phyloP scores from a whole-genome alignment of 2,113 vertebrate species.

The Cyphomyrus plagiostoma region DNA sequence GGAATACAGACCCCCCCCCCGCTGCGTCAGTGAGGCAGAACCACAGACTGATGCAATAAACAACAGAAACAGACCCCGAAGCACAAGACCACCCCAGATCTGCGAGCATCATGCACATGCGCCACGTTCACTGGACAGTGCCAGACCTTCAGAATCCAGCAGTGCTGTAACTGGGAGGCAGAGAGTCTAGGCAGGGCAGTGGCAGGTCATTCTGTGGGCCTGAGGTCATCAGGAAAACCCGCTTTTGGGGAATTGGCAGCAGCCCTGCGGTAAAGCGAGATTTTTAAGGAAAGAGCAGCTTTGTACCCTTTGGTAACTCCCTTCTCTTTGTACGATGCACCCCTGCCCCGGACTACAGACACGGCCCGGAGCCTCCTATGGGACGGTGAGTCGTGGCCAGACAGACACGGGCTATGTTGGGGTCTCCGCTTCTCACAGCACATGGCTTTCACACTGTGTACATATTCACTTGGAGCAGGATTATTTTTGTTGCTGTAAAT shows the following conservation, averaged over 20 bases:
- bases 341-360: constrained; percentile 42
- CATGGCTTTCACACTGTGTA: constrained; percentile 36
- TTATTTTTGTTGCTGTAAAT: constrained; percentile 55
- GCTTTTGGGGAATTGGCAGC: not conserved
- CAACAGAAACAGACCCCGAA: not conserved
- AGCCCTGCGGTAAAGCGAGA: constrained; percentile 38
- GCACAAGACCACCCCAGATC: not conserved
- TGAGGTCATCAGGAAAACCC: constrained; percentile 46
- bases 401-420: constrained; percentile 4
- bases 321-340: constrained; percentile 40
- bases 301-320: constrained; percentile 59
- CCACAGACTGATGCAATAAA: not conserved
- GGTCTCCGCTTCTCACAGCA: constrained; percentile 37
- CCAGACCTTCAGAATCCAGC: not conserved
- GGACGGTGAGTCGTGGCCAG: constrained; percentile 21
- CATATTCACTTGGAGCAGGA: constrained; percentile 45
- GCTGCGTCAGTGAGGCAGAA: not conserved
- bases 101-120: not conserved
- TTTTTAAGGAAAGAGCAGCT: constrained; percentile 38
- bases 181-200: not conserved
- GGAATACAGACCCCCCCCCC: not conserved
- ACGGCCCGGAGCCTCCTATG: constrained; percentile 35
- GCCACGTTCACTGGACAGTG: no score
- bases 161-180: not conserved
- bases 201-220: not conserved